Evolutionary conservation across 2,113 vertebrate species (phyloP).

Genomic region (Brachyhypopomus gauderio): DNA sequence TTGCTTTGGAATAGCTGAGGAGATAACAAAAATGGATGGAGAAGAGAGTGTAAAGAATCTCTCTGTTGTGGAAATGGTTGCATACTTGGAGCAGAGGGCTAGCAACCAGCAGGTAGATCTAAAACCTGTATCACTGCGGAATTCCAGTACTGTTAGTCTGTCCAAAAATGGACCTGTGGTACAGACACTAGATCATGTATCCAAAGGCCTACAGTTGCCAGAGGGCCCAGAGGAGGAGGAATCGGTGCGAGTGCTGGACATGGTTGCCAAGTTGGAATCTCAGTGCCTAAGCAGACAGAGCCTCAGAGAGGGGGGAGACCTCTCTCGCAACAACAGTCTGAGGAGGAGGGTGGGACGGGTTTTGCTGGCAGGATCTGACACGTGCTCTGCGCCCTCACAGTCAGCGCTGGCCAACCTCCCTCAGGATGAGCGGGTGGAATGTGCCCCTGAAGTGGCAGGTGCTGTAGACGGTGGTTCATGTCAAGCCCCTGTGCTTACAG

Average conservation of each 20-base stretch:
- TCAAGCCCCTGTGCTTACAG: neutral
- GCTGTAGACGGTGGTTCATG: neutral
- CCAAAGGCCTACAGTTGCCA: conserved; percentile 13
- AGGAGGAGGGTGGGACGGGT: conserved; percentile 82
- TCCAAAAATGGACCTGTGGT: conserved; percentile 64
- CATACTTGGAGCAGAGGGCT: conserved; percentile 86
- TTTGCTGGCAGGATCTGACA: conserved; percentile 74
- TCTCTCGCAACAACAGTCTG: conserved; percentile 86
- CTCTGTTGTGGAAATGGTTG: conserved; percentile 93
- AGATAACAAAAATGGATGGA: conserved; percentile 44
- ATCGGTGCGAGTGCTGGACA: conserved; percentile 85
- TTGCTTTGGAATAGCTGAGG: conserved; percentile 14
- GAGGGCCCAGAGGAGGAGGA: conserved; percentile 73
- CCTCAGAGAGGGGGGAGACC: conserved; percentile 72
- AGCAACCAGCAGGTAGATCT: conserved; percentile 73
- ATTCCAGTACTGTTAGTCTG: conserved; percentile 61
- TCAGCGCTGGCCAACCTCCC: conserved; percentile 19
- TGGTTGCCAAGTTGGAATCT: conserved; percentile 92
- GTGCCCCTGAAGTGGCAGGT: neutral
- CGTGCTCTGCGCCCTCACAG: conserved; percentile 24
- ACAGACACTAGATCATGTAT: conserved; percentile 50
- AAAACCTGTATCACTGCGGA: conserved; percentile 65
- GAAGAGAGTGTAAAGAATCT: conserved; percentile 68
- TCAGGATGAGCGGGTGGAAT: conserved; percentile 1
- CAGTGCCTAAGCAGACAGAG: conserved; percentile 82